Evolutionary conservation across 2,797 vertebrate species (phyloP).

Genomic region (Pipistrellus pygmaeus): DNA sequence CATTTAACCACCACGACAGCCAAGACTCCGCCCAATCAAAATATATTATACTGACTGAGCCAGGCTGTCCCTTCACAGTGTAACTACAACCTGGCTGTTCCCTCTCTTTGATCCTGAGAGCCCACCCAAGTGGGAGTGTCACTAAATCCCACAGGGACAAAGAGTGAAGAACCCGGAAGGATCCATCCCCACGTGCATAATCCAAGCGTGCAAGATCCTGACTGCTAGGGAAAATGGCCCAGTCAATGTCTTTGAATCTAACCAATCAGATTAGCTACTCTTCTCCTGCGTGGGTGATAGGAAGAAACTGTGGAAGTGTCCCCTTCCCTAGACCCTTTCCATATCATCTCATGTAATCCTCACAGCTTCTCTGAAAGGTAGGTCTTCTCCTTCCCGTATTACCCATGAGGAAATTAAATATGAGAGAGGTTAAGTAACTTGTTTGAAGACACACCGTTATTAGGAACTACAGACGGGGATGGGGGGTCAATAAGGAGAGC

Average conservation of each 20-base stretch:
- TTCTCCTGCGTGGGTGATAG: not conserved
- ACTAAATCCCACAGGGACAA: not conserved
- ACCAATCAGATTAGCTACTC: not conserved
- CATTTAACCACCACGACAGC: not conserved
- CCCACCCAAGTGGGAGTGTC: not conserved
- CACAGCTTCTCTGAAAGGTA: conserved; percentile 3
- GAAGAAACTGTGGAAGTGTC: not conserved
- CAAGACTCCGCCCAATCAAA: not conserved
- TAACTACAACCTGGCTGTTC: not conserved
- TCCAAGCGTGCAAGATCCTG: not conserved
- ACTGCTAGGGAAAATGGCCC: not conserved
- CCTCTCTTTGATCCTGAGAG: not conserved
- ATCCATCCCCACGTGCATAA: not conserved
- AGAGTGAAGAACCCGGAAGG: not conserved
- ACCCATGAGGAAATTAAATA: conserved; percentile 25
- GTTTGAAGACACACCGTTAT: not conserved
- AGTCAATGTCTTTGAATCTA: not conserved
- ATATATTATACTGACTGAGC: not conserved
- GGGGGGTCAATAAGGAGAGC: not conserved
- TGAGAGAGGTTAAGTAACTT: not conserved
- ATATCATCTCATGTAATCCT: conserved; percentile 21
- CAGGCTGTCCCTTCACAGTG: not conserved
- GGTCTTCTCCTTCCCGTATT: conserved; percentile 30
- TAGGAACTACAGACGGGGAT: not conserved
- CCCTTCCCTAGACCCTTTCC: not conserved